Percentiles rank a stretch among this genome's conserved stretches.
These are phyloP conservation scores for Ellobius talpinus DNA, from an alignment of 2,113 vertebrate genomes.

Conservation along the genomic window DNA sequence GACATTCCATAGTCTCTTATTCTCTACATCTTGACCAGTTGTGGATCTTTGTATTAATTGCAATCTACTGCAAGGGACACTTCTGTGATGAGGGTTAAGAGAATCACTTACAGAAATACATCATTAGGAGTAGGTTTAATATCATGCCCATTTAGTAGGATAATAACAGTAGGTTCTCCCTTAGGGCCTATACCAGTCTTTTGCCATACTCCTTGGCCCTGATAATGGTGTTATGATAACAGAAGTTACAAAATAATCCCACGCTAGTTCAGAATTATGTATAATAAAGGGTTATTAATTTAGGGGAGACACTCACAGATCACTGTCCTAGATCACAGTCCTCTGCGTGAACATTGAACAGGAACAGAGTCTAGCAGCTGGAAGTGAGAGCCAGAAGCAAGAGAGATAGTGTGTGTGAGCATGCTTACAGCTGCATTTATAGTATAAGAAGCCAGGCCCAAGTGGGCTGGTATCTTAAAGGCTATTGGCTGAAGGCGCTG, in stretches of 20 bases:
- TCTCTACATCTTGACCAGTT: neutral
- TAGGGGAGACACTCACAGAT: too few species aligned
- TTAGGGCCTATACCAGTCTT: neutral
- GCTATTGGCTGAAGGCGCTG: too few species aligned
- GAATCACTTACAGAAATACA: neutral
- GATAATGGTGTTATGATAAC: neutral
- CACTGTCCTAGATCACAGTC: too few species aligned
- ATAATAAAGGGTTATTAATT: too few species aligned
- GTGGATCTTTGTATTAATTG: neutral
- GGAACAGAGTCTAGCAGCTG: too few species aligned
- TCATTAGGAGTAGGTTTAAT: neutral
- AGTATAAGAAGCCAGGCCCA: too few species aligned
- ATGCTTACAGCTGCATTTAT: too few species aligned
- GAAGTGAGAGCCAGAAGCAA: too few species aligned
- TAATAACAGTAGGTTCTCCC: neutral
- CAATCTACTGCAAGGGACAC: neutral
- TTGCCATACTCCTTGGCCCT: neutral
- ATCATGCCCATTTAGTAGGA: neutral
- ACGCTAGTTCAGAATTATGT: too few species aligned
- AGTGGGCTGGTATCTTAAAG: too few species aligned
- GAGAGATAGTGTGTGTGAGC: fast-evolving
- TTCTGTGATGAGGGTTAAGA: neutral
- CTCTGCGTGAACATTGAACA: too few species aligned
- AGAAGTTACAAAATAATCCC: too few species aligned
- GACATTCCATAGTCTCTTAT: neutral